Percentiles rank a stretch among this genome's conserved stretches.
phyloP scores from a whole-genome alignment of 2,113 vertebrate genomes.

The Corynorhinus townsendii region DNA sequence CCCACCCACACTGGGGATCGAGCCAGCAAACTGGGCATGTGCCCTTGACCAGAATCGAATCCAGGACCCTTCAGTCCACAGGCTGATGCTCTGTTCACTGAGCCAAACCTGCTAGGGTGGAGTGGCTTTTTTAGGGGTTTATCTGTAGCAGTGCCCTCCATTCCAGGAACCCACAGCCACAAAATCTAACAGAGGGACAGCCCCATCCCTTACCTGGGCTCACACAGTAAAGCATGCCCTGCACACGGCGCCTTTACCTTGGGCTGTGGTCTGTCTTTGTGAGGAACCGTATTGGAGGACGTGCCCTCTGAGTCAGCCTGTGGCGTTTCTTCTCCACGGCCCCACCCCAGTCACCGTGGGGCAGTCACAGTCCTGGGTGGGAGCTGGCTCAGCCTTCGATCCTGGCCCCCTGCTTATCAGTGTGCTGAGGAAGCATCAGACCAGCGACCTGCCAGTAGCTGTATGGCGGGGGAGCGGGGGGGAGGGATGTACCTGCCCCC shows the following conservation, averaged over 20 bases:
- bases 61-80: no score
- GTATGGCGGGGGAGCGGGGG: accelerated
- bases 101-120: no score
- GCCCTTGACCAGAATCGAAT: no score
- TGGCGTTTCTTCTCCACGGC: not conserved
- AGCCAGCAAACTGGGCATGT: no score
- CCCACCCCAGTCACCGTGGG: not conserved
- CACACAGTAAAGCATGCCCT: no score
- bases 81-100: no score
- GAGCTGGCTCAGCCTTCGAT: not conserved
- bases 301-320: not conserved
- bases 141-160: not conserved
- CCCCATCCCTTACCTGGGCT: not conserved
- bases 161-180: not conserved
- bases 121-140: not conserved
- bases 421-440: not conserved
- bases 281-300: accelerated
- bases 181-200: not conserved
- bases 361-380: not conserved
- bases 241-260: not conserved
- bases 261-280: not conserved
- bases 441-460: not conserved
- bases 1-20: no score
- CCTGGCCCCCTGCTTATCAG: not conserved
- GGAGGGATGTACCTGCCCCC: not conserved